Evolutionary conservation across 1,140 invertebrate genomes (phyloP).

Genomic region (Saccostrea echinata): DNA sequence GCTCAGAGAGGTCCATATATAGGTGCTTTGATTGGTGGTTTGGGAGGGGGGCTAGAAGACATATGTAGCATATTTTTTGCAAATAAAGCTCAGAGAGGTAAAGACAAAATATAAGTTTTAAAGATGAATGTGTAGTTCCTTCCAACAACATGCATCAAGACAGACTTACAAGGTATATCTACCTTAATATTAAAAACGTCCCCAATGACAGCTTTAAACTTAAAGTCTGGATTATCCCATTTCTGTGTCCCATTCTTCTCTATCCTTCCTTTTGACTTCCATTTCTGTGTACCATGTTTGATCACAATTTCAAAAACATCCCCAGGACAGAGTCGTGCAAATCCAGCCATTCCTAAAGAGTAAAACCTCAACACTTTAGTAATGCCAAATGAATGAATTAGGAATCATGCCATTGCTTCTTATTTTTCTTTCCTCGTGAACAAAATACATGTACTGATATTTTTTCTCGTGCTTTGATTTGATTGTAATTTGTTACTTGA

Average conservation of each 20-base stretch:
- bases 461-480: background rate
- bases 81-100: too few species aligned
- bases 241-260: slow-evolving; percentile 82
- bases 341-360: slow-evolving; percentile 83
- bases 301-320: slow-evolving; percentile 85
- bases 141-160: background rate
- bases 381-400: too few species aligned
- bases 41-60: too few species aligned
- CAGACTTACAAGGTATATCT: background rate
- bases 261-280: slow-evolving; percentile 83
- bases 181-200: slow-evolving; percentile 84
- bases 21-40: too few species aligned
- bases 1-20: too few species aligned
- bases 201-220: slow-evolving; percentile 82
- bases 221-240: slow-evolving; percentile 82
- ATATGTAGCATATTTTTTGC: too few species aligned
- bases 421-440: background rate
- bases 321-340: slow-evolving; percentile 84
- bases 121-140: background rate
- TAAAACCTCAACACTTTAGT: background rate
- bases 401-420: too few species aligned
- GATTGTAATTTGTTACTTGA: background rate
- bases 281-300: slow-evolving; percentile 84
- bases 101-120: too few species aligned
- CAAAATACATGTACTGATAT: background rate